Conservation (phyloP, 2,888 invertebrate genomes). For the Parnassius glacialis region DNA sequence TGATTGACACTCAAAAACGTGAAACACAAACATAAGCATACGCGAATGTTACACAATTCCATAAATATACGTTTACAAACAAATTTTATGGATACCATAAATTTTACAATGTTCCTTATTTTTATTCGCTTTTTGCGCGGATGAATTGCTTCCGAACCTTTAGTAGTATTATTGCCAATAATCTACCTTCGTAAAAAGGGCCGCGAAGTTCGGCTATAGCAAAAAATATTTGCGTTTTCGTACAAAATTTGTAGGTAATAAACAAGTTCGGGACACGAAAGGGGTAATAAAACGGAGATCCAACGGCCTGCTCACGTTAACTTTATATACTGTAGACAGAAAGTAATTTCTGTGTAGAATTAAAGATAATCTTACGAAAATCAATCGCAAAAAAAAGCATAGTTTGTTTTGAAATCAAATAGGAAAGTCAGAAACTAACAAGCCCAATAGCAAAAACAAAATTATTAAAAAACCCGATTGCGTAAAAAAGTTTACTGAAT, state of each 20-base stretch:
- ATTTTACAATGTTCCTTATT: constrained; percentile 19
- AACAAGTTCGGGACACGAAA: constrained; percentile 53
- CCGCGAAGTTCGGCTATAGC: constrained; percentile 45
- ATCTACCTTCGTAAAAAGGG: constrained; percentile 28
- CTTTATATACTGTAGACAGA: constrained; percentile 38
- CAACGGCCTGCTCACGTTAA: constrained; percentile 50
- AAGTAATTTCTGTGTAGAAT: too few relatives aligned
- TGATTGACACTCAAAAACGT: too few relatives aligned
- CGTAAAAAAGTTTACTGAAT: too few relatives aligned
- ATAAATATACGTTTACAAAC: constrained; percentile 17
- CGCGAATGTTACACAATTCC: constrained; percentile 17
- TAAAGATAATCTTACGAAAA: too few relatives aligned
- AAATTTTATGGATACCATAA: constrained; percentile 20
- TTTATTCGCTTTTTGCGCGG: constrained; percentile 20
- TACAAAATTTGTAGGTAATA: constrained; percentile 62
- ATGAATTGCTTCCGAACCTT: constrained; percentile 25
- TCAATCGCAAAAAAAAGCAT: too few relatives aligned
- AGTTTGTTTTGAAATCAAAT: too few relatives aligned
- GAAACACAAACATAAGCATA: background rate
- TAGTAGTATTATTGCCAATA: constrained; percentile 25
- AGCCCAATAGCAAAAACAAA: too few relatives aligned
- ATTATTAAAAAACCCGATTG: too few relatives aligned
- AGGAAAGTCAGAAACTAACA: too few relatives aligned
- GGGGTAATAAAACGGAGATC: constrained; percentile 54
- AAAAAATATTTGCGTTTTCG: constrained; percentile 49